Base-by-base conservation (phyloP, 2,888 invertebrate species). In the Neoscelio sp. region DNA sequence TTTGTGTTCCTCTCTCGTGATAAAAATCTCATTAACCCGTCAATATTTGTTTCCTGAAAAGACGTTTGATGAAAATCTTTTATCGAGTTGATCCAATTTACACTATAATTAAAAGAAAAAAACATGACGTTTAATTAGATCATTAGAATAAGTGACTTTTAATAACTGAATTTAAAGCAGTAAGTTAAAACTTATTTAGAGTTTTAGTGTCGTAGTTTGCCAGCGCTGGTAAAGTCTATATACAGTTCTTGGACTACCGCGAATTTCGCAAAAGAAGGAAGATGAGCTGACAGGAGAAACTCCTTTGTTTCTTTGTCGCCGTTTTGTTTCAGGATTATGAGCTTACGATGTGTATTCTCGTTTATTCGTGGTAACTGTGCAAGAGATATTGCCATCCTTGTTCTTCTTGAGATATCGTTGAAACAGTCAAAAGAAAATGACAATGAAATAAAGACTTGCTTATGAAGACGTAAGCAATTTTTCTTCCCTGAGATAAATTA, bases 281-380 rank as follows among this genome's bases (percentile, higher is more conserved):
- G 65, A 73, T 44, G 77, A 71, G 30, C 42, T 58, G 70, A 58
- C 74, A 58, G 52, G 44, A 42, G 50, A 40, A 54, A 76, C 42
- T 80, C 74, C 74, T 81, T 83, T 85, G 82, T 82, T 84, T 83
- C 82, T 75, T 50, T 71, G 65, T 80, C 78, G 56, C 76, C 58
- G 82, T 82, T 85, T 86, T 85, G 85, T 86, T 84, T 80, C 68
- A 54, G 82, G 85, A 85, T 86, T 87, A 86, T 77, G 82, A 84
- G 85, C 83, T 87, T 85, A 87, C 85, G 81, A 87, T 86, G 83
- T 86, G 82, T 85, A 86, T 84, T 85, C 82, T 70, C 81, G 82
- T 84, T 86, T 85, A 87, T 86, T 84, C 83, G 78, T 78, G 75
- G 65, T 74, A 80, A 84, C 79, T 71, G 77, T 71, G 26, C 54